Percentiles rank a stretch among this genome's conserved stretches.
Conservation (phyloP, 2,113 vertebrate genomes). For the Sorex araneus region DNA sequence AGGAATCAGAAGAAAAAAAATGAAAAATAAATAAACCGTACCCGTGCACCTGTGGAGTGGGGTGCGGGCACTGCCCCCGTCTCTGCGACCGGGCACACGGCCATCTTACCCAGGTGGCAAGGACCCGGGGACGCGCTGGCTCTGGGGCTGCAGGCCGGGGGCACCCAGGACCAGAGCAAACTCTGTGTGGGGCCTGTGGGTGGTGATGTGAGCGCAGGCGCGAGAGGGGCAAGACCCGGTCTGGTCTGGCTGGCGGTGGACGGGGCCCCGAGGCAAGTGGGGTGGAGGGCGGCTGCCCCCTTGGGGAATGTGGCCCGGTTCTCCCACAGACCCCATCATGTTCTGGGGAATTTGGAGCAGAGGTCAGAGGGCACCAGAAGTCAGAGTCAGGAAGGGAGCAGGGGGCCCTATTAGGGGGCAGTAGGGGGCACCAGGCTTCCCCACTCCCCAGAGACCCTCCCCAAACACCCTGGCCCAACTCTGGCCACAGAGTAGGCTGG, state of each 20-base stretch:
- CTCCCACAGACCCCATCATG: neutral
- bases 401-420: neutral
- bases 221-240: accelerated
- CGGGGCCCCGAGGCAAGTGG: neutral
- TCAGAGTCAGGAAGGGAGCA: neutral
- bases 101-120: neutral
- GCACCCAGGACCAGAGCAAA: neutral
- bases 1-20: conserved; percentile 2
- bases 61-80: neutral
- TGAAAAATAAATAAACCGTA: neutral
- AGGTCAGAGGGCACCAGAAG: neutral
- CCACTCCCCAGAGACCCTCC: neutral
- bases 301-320: neutral
- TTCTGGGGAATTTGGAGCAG: neutral
- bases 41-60: neutral
- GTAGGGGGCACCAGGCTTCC: neutral
- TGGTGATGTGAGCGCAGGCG: neutral
- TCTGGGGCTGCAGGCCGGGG: no score
- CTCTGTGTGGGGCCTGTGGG: no score
- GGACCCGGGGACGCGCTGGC: neutral
- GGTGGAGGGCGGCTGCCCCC: no score
- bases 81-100: neutral
- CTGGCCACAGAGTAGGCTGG: neutral
- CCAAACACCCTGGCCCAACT: neutral
- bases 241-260: neutral